phyloP scores from a whole-genome alignment of 2,113 vertebrate species.

The Phalacrocorax carbo region DNA sequence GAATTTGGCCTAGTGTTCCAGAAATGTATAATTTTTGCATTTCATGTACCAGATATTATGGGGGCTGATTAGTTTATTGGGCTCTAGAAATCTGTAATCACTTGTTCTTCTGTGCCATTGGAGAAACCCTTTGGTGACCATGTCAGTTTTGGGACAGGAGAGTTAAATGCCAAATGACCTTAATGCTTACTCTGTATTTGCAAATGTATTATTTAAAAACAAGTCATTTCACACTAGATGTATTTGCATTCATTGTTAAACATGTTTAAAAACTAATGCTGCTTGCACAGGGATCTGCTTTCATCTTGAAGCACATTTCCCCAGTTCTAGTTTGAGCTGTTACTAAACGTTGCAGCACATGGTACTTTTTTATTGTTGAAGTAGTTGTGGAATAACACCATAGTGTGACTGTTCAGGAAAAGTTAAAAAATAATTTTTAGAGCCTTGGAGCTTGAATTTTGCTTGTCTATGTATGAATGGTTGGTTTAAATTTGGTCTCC shows the following conservation, averaged over 20 bases:
- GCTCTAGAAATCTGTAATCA: neutral
- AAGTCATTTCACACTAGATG: neutral
- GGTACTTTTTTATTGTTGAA: neutral
- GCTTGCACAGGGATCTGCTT: neutral
- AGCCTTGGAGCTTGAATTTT: neutral
- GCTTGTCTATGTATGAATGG: neutral
- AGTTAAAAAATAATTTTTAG: neutral
- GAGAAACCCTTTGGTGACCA: neutral
- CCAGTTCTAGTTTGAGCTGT: neutral
- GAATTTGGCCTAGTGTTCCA: neutral
- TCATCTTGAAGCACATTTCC: neutral
- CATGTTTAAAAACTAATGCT: conserved; percentile 8
- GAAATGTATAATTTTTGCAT: neutral
- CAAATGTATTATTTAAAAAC: neutral
- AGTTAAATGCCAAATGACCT: neutral
- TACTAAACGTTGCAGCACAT: neutral
- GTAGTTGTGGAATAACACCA: neutral
- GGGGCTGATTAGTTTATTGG: neutral
- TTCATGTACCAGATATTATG: neutral
- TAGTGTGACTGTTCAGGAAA: neutral
- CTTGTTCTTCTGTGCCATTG: neutral
- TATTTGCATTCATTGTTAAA: neutral
- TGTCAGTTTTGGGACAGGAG: neutral
- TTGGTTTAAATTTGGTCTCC: neutral
- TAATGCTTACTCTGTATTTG: neutral